Conservation (phyloP, 1,140 invertebrate species). For the Temnothorax nylanderi region DNA sequence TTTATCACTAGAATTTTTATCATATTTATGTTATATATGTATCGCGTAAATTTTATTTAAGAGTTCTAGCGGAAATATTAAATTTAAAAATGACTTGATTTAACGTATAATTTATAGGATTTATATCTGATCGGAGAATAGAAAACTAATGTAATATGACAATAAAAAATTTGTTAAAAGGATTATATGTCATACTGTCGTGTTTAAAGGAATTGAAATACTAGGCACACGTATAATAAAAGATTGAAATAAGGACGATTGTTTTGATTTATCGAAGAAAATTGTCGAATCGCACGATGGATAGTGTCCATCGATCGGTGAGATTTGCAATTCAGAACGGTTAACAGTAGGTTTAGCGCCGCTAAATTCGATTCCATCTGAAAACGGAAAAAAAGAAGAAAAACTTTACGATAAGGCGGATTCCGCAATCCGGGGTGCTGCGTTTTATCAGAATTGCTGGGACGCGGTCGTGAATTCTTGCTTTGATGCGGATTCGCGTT, state of each 20-base stretch:
- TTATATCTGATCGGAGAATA: too few relatives aligned
- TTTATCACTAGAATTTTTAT: too few relatives aligned
- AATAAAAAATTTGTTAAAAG: neutral
- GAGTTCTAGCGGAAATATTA: too few relatives aligned
- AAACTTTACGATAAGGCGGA: slow-evolving; percentile 46
- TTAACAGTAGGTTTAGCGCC: slow-evolving; percentile 12
- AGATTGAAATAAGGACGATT: neutral
- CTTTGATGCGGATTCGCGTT: slow-evolving; percentile 53
- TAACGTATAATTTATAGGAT: too few relatives aligned
- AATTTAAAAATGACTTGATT: too few relatives aligned
- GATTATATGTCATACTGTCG: neutral
- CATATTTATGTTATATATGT: too few relatives aligned
- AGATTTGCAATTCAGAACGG: slow-evolving; percentile 47
- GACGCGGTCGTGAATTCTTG: slow-evolving; percentile 45
- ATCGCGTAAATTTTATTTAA: too few relatives aligned
- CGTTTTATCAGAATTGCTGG: slow-evolving; percentile 48
- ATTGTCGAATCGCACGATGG: neutral
- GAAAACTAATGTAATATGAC: too few relatives aligned
- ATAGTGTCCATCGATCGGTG: neutral
- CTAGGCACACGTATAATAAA: neutral
- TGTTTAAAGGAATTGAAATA: neutral
- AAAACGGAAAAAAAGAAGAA: slow-evolving; percentile 17
- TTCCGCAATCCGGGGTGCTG: slow-evolving; percentile 22
- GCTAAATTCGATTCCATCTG: slow-evolving; percentile 3
- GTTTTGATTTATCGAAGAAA: slow-evolving; percentile 6